These are phyloP conservation scores for Arctocebus calabarensis DNA, from an alignment of 2,797 vertebrate species.

Conservation along the genomic window DNA sequence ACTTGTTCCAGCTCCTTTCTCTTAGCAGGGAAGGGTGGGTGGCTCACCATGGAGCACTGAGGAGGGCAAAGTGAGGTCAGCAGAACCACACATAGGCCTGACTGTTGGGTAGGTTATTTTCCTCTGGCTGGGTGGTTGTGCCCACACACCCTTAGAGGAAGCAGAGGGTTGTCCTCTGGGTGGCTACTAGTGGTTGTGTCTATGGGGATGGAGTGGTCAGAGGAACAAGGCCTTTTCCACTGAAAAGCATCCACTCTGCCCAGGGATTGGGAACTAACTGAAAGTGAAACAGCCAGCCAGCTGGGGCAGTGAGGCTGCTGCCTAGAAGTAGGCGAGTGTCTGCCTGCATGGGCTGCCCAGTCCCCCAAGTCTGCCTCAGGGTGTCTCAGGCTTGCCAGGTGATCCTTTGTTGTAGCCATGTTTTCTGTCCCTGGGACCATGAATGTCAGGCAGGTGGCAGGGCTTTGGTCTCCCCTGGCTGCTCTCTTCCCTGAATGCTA, in stretches of 20 bases:
- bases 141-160: background rate
- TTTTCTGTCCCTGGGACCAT: background rate
- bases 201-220: background rate
- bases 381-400: background rate
- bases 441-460: background rate
- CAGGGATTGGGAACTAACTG: no score
- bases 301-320: background rate
- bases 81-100: background rate
- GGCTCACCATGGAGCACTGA: rapidly evolving
- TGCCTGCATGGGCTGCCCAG: background rate
- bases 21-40: background rate
- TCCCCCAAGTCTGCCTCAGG: background rate
- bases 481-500: background rate
- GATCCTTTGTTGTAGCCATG: rapidly evolving
- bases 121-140: background rate
- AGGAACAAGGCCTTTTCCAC: background rate
- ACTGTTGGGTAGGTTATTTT: background rate
- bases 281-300: background rate
- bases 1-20: background rate
- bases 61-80: background rate
- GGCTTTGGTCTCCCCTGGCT: background rate
- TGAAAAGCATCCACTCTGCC: background rate
- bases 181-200: no score
- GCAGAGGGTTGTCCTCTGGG: background rate
- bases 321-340: no score